Percentiles rank a stretch among this genome's conserved stretches.
Conservation (phyloP, 1,140 invertebrate species). For the Goniozus legneri region DNA sequence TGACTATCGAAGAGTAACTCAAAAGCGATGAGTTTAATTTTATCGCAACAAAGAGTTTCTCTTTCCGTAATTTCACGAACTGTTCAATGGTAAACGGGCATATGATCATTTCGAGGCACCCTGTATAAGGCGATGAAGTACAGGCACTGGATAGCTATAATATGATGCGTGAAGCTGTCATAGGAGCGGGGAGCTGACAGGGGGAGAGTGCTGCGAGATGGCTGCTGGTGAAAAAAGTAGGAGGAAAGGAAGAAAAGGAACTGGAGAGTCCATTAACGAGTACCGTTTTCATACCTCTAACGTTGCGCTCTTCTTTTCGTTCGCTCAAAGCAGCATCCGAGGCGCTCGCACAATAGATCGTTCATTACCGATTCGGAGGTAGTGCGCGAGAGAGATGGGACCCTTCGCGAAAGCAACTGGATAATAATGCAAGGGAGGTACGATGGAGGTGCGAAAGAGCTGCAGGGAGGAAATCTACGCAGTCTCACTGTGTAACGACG, state of each 20-base stretch:
- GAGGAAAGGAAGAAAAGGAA: slow-evolving; percentile 5
- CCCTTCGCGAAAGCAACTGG: slow-evolving; percentile 21
- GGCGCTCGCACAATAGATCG: slow-evolving; percentile 36
- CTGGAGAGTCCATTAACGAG: slow-evolving; percentile 41
- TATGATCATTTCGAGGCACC: too few species aligned
- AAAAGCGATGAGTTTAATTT: too few species aligned
- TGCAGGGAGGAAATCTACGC: background rate
- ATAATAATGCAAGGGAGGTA: slow-evolving; percentile 28
- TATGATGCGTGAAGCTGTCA: too few species aligned
- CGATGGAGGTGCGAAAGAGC: too few species aligned
- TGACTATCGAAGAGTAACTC: too few species aligned
- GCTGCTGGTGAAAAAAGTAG: background rate
- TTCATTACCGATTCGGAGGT: slow-evolving; percentile 36
- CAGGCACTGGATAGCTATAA: background rate
- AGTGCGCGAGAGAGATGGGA: slow-evolving; percentile 8
- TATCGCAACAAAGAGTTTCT: too few species aligned
- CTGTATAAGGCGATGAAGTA: background rate
- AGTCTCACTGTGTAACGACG: background rate
- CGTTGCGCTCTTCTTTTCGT: background rate
- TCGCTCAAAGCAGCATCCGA: slow-evolving; percentile 23
- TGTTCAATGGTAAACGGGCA: too few species aligned
- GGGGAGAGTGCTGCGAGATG: background rate
- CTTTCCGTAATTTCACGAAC: too few species aligned
- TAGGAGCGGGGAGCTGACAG: background rate
- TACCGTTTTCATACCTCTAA: slow-evolving; percentile 30